phyloP scores from a whole-genome alignment of 2,797 vertebrate genomes.

The Acanthurus leucopareius region DNA sequence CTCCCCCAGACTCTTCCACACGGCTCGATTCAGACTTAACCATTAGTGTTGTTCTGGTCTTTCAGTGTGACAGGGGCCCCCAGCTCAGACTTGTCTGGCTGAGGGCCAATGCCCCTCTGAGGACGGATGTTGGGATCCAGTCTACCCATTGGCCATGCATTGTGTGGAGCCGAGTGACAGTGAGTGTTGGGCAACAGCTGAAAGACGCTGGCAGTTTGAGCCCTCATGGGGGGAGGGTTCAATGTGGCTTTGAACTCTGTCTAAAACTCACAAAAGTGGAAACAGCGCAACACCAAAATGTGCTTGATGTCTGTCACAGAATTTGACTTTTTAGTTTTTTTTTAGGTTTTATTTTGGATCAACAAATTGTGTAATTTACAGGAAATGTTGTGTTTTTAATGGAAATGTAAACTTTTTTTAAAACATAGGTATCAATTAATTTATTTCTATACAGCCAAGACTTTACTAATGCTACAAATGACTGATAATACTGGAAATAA shows the following conservation, averaged over 20 bases:
- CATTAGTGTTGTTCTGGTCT: conserved; percentile 79
- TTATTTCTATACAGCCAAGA: neutral
- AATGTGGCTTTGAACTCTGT: conserved; percentile 54
- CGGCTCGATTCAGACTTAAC: conserved; percentile 74
- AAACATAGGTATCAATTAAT: neutral
- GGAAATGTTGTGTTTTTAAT: neutral
- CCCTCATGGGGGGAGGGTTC: conserved; percentile 57
- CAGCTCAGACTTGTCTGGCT: conserved; percentile 68
- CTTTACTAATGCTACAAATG: neutral
- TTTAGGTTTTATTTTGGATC: neutral
- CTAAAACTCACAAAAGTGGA: conserved; percentile 66
- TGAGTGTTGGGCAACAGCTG: conserved; percentile 83
- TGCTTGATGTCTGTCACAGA: neutral
- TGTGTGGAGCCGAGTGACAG: conserved; percentile 79
- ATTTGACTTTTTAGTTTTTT: neutral
- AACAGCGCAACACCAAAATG: conserved; percentile 58
- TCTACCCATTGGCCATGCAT: conserved; percentile 74
- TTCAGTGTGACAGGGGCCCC: conserved; percentile 68
- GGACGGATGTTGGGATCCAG: conserved; percentile 76
- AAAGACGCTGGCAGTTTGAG: conserved; percentile 67
- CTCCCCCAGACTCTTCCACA: conserved; percentile 43
- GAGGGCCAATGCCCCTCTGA: conserved; percentile 75
- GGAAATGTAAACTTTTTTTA: neutral
- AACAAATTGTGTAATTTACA: conserved; percentile 1
- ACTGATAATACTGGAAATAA: neutral